A percentile compares a stretch with the other conserved stretches of the same genome.
These are phyloP conservation scores for Bothrops alternatus DNA, from an alignment of 2,797 vertebrate species.

Conservation along the genomic window DNA sequence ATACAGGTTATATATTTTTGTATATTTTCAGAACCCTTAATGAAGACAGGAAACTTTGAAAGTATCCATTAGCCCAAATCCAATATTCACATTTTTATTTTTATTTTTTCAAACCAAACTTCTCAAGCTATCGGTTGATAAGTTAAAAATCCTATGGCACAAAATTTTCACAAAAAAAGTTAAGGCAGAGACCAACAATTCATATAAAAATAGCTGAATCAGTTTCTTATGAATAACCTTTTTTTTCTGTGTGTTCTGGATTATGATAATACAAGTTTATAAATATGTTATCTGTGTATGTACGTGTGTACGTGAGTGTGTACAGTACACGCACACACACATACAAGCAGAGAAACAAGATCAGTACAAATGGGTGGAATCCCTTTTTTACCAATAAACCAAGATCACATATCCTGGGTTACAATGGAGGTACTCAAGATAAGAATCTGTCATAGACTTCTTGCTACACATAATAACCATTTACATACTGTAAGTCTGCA, in stretches of 20 bases:
- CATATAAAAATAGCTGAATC: slow-evolving; percentile 66
- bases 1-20: slow-evolving; percentile 1
- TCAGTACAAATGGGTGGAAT: slow-evolving; percentile 42
- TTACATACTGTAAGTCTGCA: slow-evolving; percentile 48
- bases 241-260: slow-evolving; percentile 33
- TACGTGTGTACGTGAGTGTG: background rate
- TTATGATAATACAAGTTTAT: slow-evolving; percentile 62
- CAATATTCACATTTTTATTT: slow-evolving; percentile 23
- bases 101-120: slow-evolving; percentile 40
- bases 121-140: slow-evolving; percentile 46
- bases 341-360: slow-evolving; percentile 41
- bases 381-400: slow-evolving; percentile 42
- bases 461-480: slow-evolving; percentile 51
- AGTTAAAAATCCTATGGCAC: slow-evolving; percentile 60
- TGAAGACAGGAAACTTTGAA: slow-evolving; percentile 30
- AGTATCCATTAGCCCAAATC: slow-evolving; percentile 18
- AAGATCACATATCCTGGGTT: slow-evolving; percentile 40
- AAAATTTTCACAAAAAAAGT: slow-evolving; percentile 58
- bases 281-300: slow-evolving; percentile 55
- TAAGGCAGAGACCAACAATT: slow-evolving; percentile 61
- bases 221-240: slow-evolving; percentile 62
- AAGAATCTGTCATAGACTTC: slow-evolving; percentile 45
- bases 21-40: slow-evolving; percentile 12
- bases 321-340: background rate
- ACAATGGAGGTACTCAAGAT: slow-evolving; percentile 57